Conservation (phyloP, 2,113 vertebrate genomes). For the Myotis davidii region DNA sequence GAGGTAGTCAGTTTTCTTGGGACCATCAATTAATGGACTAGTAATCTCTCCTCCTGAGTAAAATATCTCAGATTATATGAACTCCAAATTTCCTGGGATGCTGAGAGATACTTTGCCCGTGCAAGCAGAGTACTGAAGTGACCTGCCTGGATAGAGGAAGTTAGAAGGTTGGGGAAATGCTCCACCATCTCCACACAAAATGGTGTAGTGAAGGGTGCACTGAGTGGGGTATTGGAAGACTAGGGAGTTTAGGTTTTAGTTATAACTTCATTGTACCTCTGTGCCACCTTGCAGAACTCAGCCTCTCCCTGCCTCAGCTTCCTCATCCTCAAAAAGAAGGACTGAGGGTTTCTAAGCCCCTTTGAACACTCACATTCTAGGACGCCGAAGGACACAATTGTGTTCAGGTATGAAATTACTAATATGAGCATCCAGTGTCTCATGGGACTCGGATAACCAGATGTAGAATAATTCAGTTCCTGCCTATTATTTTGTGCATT, state of each 20-base stretch:
- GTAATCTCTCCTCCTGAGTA: neutral
- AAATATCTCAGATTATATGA: neutral
- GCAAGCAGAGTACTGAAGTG: neutral
- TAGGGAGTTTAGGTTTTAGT: neutral
- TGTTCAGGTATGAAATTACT: neutral
- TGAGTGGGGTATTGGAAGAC: neutral
- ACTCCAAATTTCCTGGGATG: neutral
- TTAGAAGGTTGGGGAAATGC: neutral
- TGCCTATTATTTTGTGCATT: neutral
- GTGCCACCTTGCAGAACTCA: neutral
- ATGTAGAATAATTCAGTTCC: constrained; percentile 16
- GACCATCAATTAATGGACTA: neutral
- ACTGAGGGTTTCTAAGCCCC: neutral
- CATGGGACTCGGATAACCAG: neutral
- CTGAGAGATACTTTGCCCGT: neutral
- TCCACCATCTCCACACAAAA: neutral
- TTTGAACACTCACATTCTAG: neutral
- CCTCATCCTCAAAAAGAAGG: neutral
- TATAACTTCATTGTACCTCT: neutral
- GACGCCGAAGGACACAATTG: neutral
- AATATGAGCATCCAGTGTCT: neutral
- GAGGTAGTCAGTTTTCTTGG: neutral
- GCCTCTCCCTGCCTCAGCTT: neutral
- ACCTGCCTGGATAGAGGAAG: neutral
- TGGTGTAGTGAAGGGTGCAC: neutral